A percentile compares a stretch with the other conserved stretches of the same genome.
These are phyloP conservation scores for Coregonus suidteri DNA, from an alignment of 2,797 vertebrate species.

Conservation along the genomic window DNA sequence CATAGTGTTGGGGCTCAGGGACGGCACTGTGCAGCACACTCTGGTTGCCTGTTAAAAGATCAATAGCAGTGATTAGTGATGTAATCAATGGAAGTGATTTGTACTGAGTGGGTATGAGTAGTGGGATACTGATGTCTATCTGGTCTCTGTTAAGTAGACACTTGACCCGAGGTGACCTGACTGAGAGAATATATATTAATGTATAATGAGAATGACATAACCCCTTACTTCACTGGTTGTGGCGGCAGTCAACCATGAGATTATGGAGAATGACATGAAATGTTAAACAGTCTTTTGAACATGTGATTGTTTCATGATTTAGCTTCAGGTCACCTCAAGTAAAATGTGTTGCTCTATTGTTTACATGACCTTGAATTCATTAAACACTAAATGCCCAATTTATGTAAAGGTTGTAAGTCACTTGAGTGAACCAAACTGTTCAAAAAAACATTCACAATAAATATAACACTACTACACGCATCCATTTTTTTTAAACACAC, in stretches of 20 bases:
- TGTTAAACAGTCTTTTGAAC: too few species aligned
- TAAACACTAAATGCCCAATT: too few species aligned
- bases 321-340: too few species aligned
- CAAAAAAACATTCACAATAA: neutral
- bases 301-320: too few species aligned
- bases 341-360: too few species aligned
- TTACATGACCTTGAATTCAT: too few species aligned
- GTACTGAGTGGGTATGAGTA: neutral
- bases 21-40: conserved; percentile 27
- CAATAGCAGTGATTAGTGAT: conserved; percentile 29
- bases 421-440: too few species aligned
- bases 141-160: neutral
- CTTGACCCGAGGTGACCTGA: neutral
- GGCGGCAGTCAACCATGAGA: neutral
- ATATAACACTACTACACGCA: conserved; percentile 20
- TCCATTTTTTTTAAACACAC: conserved; percentile 39
- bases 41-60: conserved; percentile 63
- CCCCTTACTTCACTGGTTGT: neutral
- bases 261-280: neutral
- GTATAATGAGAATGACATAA: neutral
- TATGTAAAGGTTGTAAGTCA: too few species aligned
- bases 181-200: neutral
- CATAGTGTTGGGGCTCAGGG: conserved; percentile 48
- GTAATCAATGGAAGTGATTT: neutral
- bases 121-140: neutral